These are phyloP conservation scores for Drosophila watanabei DNA, from an alignment of 1,140 invertebrate genomes.

Conservation along the genomic window DNA sequence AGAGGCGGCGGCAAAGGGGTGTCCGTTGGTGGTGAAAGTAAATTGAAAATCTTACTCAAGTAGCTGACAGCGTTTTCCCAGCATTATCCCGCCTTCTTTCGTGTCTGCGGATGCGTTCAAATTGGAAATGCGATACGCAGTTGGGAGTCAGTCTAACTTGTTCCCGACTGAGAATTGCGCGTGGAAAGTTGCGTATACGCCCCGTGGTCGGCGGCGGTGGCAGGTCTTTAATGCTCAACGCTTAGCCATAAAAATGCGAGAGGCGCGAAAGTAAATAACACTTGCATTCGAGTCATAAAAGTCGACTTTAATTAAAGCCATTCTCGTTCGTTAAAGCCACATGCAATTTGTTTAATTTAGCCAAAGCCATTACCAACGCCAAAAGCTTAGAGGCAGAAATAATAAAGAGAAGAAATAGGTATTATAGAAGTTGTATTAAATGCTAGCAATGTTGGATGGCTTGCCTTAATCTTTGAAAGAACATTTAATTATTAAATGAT, in stretches of 20 bases:
- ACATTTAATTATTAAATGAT: no score
- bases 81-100: slow-evolving; percentile 11
- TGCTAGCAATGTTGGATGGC: background rate
- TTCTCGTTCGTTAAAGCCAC: slow-evolving; percentile 47
- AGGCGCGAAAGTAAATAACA: slow-evolving; percentile 38
- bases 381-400: background rate
- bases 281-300: slow-evolving; percentile 75
- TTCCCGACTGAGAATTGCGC: slow-evolving; percentile 15
- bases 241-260: slow-evolving; percentile 40
- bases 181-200: slow-evolving; percentile 64
- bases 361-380: background rate
- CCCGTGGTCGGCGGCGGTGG: slow-evolving; percentile 40
- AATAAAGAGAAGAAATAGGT: background rate
- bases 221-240: slow-evolving; percentile 44
- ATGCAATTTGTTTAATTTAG: slow-evolving; percentile 49
- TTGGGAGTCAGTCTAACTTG: slow-evolving; percentile 12
- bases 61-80: slow-evolving; percentile 54
- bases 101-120: slow-evolving; percentile 58
- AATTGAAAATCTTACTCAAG: slow-evolving; percentile 81
- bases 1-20: slow-evolving; percentile 6
- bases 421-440: background rate
- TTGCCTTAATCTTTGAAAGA: no score
- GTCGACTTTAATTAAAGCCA: slow-evolving; percentile 73
- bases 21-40: slow-evolving; percentile 36
- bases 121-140: slow-evolving; percentile 71